Percentiles rank a stretch among this genome's conserved stretches.
Conservation (phyloP, 2,888 invertebrate genomes). For the Steromphala cineraria region DNA sequence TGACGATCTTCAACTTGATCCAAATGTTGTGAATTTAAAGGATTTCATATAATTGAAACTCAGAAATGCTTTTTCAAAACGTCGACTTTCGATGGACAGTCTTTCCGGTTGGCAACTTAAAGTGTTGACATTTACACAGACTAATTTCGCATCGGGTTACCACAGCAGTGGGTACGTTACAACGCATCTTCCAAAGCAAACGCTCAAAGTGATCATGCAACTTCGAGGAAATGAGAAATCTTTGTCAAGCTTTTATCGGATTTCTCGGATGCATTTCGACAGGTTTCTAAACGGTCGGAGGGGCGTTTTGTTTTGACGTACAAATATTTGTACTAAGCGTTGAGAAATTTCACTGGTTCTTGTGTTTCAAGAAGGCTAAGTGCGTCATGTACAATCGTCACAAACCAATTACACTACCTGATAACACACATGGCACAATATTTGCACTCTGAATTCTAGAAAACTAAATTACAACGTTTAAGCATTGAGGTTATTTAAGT, state of each 20-base stretch:
- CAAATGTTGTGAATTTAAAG: too few relatives aligned
- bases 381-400: background rate
- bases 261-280: background rate
- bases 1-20: too few relatives aligned
- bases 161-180: background rate
- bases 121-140: background rate
- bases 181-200: background rate
- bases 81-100: background rate
- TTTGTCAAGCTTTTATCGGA: background rate
- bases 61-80: background rate
- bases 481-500: too few relatives aligned
- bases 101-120: background rate
- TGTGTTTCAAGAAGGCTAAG: background rate
- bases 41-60: too few relatives aligned
- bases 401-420: background rate
- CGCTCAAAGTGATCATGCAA: background rate
- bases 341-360: background rate
- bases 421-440: conserved; percentile 3
- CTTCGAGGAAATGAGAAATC: background rate
- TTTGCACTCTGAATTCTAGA: background rate
- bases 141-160: background rate
- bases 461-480: background rate
- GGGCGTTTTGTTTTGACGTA: conserved; percentile 18
- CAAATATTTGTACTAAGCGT: conserved; percentile 4
- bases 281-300: conserved; percentile 6